Evolutionary conservation across 1,140 invertebrate species (phyloP).

Genomic region (Neodiprion lecontei): DNA sequence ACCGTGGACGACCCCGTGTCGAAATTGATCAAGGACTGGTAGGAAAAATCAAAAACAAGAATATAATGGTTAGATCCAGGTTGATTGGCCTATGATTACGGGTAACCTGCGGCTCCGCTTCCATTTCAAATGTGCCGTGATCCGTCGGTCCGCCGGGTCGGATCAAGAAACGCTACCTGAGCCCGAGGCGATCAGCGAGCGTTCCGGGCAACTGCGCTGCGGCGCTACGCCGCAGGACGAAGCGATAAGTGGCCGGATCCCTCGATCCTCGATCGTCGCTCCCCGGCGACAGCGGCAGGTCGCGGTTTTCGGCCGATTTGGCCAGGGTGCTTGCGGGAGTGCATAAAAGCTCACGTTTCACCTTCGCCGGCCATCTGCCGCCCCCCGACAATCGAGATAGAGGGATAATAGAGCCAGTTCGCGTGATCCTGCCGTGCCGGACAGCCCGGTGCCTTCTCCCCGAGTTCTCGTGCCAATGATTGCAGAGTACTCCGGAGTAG

Average conservation of each 20-base stretch:
- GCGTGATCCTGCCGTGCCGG: constrained; percentile 32
- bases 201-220: neutral
- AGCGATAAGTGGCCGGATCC: neutral
- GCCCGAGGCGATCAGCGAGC: neutral
- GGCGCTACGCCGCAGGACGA: neutral
- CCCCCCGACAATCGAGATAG: constrained; percentile 19
- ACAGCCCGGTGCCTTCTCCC: neutral
- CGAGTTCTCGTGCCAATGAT: constrained; percentile 38
- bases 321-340: neutral
- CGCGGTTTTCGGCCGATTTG: neutral
- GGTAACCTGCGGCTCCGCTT: constrained; percentile 1
- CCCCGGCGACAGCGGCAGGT: too few relatives aligned
- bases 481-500: constrained; percentile 24
- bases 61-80: constrained; percentile 39
- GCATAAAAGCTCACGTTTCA: neutral
- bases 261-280: neutral
- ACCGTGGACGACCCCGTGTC: too few relatives aligned
- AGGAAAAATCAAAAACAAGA: neutral
- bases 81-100: constrained; percentile 42
- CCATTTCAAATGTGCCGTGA: constrained; percentile 15
- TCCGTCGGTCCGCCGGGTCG: constrained; percentile 31
- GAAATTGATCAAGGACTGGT: neutral
- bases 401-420: constrained; percentile 32
- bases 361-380: constrained; percentile 31
- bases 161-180: constrained; percentile 23